Base-by-base conservation (phyloP, 2,888 invertebrate genomes). In the Eupithecia pulchellata region DNA sequence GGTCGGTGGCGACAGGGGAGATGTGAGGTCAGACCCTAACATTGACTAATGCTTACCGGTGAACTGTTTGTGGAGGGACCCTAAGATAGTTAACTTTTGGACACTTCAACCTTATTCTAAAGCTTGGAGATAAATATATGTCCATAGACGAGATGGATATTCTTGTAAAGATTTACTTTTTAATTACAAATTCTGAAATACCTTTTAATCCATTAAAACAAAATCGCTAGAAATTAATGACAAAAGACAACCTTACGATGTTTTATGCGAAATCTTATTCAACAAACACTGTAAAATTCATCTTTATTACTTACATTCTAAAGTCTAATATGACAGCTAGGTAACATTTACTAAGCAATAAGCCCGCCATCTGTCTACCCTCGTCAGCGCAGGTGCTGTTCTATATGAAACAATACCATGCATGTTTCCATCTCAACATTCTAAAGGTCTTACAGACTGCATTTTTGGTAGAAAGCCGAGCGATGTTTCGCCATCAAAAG, bases 361-460 rank as follows among this genome's bases (percentile, higher is more conserved):
- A 69, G 66, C 69, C 39, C 64, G 13, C 60, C 64, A 70, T 73
- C 67, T 65, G 69, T 73, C 68, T 36, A 73, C 69, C 73, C 92
- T 90, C 84, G 90, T 92, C 92, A 92, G 73, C 86, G 77, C 91
- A 91, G 89, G 86, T 91, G 91, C 82, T 78, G 78, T 82, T 77
- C 81, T 79, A 88, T 91, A 91, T 91, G 88, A 91, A 91, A 90
- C 87, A 86, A 86, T n/a, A 11, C 58, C 29, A 27, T 17, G 58
- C 32, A n/a, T n/a, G 29, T 29, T 29, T 20, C 30, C 30, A 60
- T 17, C 4, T 30, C 58, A 17, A 32, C 58, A 32, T 60, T 60
- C 11, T 30, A 4, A 3, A 5, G 25, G 20, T 30, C 1, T 11
- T n/a, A 58, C 1, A 52, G 25, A 4, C 20, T 25, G 47, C 20